phyloP scores from a whole-genome alignment of 2,888 invertebrate species.

The Mesochorus sp. region DNA sequence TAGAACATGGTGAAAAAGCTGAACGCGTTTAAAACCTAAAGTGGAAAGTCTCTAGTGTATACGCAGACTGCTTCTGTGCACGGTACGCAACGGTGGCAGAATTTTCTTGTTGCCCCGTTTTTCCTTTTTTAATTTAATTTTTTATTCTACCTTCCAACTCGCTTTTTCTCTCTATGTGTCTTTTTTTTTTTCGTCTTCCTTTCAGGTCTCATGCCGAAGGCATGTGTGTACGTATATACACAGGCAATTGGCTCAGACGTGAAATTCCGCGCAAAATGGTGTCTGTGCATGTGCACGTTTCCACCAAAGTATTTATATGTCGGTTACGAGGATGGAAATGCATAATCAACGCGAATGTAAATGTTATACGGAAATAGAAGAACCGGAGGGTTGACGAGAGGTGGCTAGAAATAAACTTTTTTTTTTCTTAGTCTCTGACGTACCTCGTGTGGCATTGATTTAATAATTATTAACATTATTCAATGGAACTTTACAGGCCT shows the following conservation, averaged over 20 bases:
- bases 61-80: no score
- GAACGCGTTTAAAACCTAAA: conserved; percentile 27
- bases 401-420: not conserved
- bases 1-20: conserved; percentile 38
- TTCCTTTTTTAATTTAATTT: not conserved
- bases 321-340: not conserved
- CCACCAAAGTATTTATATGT: not conserved
- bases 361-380: not conserved
- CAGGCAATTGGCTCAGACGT: not conserved
- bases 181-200: not conserved
- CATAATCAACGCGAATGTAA: not conserved
- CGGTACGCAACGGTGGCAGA: not conserved
- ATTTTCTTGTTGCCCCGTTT: conserved; percentile 5
- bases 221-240: not conserved
- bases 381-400: not conserved
- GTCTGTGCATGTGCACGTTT: not conserved
- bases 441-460: no score
- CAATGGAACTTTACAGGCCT: no score
- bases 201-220: not conserved
- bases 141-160: not conserved
- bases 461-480: no score
- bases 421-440: conserved; percentile 2
- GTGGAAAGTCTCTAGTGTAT: not conserved
- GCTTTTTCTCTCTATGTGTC: not conserved
- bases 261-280: not conserved